Conservation (phyloP, 35 echinoderm and acorn worm genomes). For the Amphiura filiformis region DNA sequence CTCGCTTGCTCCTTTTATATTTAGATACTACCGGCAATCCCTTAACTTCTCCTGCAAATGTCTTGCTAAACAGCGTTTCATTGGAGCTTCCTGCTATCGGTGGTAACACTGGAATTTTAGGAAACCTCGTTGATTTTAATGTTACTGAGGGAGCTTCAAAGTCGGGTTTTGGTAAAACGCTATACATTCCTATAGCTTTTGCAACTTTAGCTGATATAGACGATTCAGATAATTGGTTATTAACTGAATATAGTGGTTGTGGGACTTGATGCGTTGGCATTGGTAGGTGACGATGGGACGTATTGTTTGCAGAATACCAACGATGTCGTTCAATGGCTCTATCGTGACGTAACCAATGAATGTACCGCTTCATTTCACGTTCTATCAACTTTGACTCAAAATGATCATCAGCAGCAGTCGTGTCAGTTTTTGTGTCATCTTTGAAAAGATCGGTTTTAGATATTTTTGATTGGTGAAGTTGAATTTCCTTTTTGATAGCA, state of each 20-base stretch:
- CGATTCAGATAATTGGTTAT: not conserved
- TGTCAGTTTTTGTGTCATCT: too few species aligned
- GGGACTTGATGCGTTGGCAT: not conserved
- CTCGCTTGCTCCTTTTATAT: not conserved
- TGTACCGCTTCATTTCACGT: not conserved
- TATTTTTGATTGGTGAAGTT: not conserved
- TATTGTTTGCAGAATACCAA: not conserved
- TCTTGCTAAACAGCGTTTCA: not conserved
- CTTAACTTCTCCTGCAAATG: not conserved
- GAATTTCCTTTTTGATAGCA: not conserved
- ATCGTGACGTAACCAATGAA: not conserved
- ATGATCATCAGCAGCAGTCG: not conserved
- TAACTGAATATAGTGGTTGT: not conserved
- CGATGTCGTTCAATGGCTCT: not conserved
- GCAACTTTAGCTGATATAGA: not conserved
- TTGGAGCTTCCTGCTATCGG: not conserved
- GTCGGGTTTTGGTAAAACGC: not conserved
- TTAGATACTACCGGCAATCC: not conserved
- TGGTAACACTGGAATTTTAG: not conserved
- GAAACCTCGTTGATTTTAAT: not conserved
- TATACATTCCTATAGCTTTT: not conserved
- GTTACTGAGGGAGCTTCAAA: not conserved
- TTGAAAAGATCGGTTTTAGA: not conserved
- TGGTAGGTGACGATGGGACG: not conserved
- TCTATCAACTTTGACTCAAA: not conserved